Conservation (phyloP, 2,797 vertebrate genomes). For the Botia almorhae region DNA sequence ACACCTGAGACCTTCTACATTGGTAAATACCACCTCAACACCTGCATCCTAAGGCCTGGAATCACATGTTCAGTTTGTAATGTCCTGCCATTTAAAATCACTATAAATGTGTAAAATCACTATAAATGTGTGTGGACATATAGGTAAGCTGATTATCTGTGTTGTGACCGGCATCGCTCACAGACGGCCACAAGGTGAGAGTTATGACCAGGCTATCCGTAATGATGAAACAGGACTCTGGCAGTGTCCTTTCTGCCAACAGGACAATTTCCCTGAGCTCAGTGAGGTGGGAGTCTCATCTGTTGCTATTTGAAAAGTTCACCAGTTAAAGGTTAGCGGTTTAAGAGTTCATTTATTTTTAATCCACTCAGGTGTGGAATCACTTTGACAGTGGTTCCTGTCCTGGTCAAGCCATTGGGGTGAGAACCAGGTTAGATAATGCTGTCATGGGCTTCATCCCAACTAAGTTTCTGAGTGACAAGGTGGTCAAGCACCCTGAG, state of each 20-base stretch:
- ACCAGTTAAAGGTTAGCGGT: neutral
- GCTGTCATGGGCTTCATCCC: conserved; percentile 97
- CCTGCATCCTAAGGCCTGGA: neutral
- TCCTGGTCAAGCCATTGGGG: conserved; percentile 97
- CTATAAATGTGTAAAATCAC: no score
- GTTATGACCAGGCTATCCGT: conserved; percentile 97
- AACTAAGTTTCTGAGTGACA: conserved; percentile 98
- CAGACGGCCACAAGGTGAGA: conserved; percentile 95
- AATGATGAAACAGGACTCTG: conserved; percentile 95
- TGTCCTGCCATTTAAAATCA: neutral
- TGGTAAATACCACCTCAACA: conserved; percentile 73
- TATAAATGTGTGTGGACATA: conserved; percentile 31
- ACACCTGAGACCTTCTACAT: conserved; percentile 99
- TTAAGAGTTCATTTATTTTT: neutral
- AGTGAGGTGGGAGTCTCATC: conserved; percentile 84
- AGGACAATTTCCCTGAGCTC: conserved; percentile 98
- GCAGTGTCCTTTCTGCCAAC: conserved; percentile 99
- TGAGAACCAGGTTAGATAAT: conserved; percentile 94
- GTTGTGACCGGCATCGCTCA: conserved; percentile 95
- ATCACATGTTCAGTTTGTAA: neutral
- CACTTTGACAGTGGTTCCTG: conserved; percentile 99
- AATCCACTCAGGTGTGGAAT: conserved; percentile 90
- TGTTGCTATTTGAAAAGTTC: neutral
- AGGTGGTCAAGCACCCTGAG: conserved; percentile 96
- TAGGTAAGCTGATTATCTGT: conserved; percentile 96